Conservation (phyloP, 1,140 invertebrate genomes). For the Papilio aristodemus region DNA sequence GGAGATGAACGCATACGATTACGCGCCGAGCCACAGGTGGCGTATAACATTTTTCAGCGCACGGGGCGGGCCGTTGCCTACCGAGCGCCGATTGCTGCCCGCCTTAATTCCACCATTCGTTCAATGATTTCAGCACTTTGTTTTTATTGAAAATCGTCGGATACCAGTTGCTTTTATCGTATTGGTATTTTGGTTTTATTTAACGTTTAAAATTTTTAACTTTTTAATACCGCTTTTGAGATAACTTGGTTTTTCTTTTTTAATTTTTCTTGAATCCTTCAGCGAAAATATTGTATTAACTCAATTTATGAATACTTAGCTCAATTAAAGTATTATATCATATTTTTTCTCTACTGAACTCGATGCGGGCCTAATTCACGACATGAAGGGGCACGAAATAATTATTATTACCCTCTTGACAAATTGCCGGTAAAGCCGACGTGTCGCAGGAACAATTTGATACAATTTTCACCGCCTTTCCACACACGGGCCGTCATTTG, state of each 20-base stretch:
- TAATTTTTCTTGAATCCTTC: neutral
- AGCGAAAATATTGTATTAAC: neutral
- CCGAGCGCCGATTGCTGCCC: slow-evolving; percentile 44
- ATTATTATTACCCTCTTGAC: slow-evolving; percentile 76
- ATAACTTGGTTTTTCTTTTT: neutral
- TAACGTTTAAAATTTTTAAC: neutral
- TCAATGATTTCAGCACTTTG: slow-evolving; percentile 63
- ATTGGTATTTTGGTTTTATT: slow-evolving; percentile 7
- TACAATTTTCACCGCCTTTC: slow-evolving; percentile 76
- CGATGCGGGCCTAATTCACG: slow-evolving; percentile 55
- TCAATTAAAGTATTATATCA: neutral
- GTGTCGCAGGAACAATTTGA: slow-evolving; percentile 76
- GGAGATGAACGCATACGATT: slow-evolving; percentile 78
- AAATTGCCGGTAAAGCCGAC: slow-evolving; percentile 75
- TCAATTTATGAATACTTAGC: neutral
- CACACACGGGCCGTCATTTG: slow-evolving; percentile 68
- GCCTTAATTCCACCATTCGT: slow-evolving; percentile 66
- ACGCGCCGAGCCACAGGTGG: slow-evolving; percentile 71
- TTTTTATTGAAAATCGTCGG: slow-evolving; percentile 71
- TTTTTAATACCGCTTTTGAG: too few species aligned
- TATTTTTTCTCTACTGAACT: slow-evolving; percentile 36
- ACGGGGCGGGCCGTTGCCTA: slow-evolving; percentile 52
- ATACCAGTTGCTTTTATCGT: slow-evolving; percentile 32
- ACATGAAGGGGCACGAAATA: slow-evolving; percentile 59
- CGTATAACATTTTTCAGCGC: slow-evolving; percentile 75